These are phyloP conservation scores for Andrena trimmerana DNA, from an alignment of 2,888 invertebrate genomes.

Conservation along the genomic window DNA sequence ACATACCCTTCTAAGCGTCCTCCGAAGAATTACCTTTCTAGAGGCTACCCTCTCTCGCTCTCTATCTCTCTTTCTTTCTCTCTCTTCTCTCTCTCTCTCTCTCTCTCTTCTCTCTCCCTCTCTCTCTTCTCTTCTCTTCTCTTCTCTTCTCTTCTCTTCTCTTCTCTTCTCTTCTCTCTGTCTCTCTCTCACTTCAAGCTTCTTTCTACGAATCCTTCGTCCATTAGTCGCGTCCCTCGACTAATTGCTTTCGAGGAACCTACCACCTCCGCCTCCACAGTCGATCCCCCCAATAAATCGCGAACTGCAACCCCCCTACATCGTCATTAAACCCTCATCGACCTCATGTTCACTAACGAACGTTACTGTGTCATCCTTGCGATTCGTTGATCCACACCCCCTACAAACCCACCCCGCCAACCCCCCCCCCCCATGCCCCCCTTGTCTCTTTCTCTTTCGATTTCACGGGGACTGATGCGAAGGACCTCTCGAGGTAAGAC, in stretches of 20 bases:
- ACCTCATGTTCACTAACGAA: conserved; percentile 69
- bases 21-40: conserved; percentile 1
- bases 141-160: too few species aligned
- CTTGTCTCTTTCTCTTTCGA: conserved; percentile 24
- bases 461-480: conserved; percentile 60
- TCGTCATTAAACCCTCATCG: conserved; percentile 66
- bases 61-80: too few species aligned
- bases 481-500: conserved; percentile 69
- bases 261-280: conserved; percentile 35
- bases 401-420: not conserved
- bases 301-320: conserved; percentile 57
- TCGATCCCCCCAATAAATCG: conserved; percentile 24
- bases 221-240: conserved; percentile 42
- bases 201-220: conserved; percentile 44
- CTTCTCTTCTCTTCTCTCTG: too few species aligned
- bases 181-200: not conserved
- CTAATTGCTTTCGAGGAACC: conserved; percentile 45
- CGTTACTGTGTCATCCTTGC: conserved; percentile 60
- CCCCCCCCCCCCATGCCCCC: not conserved
- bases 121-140: too few species aligned
- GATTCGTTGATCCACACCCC: conserved; percentile 53
- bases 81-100: too few species aligned
- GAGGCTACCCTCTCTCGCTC: conserved; percentile 5
- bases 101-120: too few species aligned
- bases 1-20: not conserved